Percentiles rank a stretch among this genome's conserved stretches.
Conservation (phyloP, 2,888 invertebrate genomes). For the Phengaris arion region DNA sequence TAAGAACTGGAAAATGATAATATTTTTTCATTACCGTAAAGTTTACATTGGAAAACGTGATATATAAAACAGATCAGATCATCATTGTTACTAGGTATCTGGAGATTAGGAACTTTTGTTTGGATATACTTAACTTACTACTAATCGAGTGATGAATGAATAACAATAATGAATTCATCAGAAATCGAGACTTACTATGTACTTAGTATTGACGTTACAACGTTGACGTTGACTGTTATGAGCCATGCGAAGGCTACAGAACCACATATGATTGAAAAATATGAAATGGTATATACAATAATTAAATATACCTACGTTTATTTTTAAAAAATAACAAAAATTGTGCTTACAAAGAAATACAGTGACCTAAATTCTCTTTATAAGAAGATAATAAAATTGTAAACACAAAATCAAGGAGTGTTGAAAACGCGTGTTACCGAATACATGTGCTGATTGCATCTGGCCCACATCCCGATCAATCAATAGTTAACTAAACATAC, state of each 20-base stretch:
- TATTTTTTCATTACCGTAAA: neutral
- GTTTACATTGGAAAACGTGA: neutral
- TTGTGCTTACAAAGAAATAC: neutral
- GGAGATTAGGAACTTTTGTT: constrained; percentile 5
- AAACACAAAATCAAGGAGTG: constrained; percentile 16
- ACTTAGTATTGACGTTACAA: too few relatives aligned
- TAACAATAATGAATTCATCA: neutral
- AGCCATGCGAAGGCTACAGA: too few relatives aligned
- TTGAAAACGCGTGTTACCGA: constrained; percentile 7
- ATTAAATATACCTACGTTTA: neutral
- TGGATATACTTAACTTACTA: neutral
- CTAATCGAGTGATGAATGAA: neutral
- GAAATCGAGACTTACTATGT: neutral
- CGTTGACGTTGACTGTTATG: too few relatives aligned
- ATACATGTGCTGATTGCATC: constrained; percentile 59
- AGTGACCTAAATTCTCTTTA: neutral
- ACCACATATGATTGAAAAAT: neutral
- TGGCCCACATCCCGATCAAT: constrained; percentile 61
- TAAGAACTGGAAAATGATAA: neutral
- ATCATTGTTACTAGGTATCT: neutral
- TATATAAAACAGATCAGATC: neutral
- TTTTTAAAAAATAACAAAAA: neutral
- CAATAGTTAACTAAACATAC: constrained; percentile 62
- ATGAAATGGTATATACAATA: neutral
- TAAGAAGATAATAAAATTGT: constrained; percentile 12